These are phyloP conservation scores for Apus apus DNA, from an alignment of 2,113 vertebrate genomes.

Conservation along the genomic window DNA sequence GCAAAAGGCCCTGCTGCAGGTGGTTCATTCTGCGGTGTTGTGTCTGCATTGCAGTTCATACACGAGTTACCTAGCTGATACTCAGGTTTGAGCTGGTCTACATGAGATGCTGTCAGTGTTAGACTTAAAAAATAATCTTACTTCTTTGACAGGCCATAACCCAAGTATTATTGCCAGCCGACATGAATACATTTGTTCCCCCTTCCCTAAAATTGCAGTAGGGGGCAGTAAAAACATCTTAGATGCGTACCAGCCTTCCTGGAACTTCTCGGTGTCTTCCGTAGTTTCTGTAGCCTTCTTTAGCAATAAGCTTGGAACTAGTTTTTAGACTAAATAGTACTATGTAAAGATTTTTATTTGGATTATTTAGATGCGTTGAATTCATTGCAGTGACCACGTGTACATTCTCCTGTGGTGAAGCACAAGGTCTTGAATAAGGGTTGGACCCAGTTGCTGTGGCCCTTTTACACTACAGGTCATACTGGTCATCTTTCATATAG, in stretches of 20 bases:
- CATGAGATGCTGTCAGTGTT: background rate
- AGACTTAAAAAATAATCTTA: background rate
- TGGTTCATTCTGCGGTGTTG: background rate
- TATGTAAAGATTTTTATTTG: background rate
- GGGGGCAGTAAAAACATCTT: slow-evolving; percentile 19
- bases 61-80: background rate
- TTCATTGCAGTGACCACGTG: background rate
- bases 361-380: background rate
- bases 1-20: rapidly evolving
- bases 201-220: background rate
- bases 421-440: background rate
- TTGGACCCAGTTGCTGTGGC: background rate
- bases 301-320: background rate
- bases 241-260: background rate
- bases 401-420: background rate
- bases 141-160: background rate
- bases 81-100: background rate
- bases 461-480: background rate
- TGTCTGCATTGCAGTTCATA: background rate
- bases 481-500: background rate
- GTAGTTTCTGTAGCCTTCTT: background rate
- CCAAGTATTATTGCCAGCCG: background rate
- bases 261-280: background rate
- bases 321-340: background rate
- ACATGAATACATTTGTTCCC: background rate